Conservation (phyloP, 2,888 invertebrate genomes). For the Stenolophus ochropezus region DNA sequence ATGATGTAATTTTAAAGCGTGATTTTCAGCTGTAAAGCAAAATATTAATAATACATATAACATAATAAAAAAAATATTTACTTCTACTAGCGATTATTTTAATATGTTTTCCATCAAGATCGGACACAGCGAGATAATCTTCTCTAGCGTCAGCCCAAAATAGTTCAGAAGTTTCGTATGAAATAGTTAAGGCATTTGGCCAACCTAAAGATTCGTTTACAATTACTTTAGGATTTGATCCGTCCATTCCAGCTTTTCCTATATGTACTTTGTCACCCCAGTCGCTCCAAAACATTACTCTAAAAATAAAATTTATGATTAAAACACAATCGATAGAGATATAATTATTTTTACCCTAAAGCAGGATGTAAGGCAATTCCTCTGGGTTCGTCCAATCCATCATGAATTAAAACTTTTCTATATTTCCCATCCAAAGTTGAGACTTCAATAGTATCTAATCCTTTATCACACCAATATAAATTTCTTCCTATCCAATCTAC, state of each 20-base stretch:
- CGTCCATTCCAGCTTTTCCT: conserved; percentile 91
- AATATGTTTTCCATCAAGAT: conserved; percentile 85
- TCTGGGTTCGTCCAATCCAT: conserved; percentile 87
- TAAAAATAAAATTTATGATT: conserved; percentile 67
- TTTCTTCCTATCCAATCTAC: conserved; percentile 93
- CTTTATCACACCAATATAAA: conserved; percentile 95
- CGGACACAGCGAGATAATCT: conserved; percentile 89
- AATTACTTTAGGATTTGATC: conserved; percentile 79
- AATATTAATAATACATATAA: conserved; percentile 20
- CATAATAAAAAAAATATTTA: conserved; percentile 66
- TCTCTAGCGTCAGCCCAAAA: conserved; percentile 92
- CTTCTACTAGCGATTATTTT: conserved; percentile 83
- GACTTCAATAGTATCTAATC: conserved; percentile 91
- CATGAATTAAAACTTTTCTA: conserved; percentile 84
- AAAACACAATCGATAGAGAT: neutral
- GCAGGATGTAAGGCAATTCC: conserved; percentile 90
- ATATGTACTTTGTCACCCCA: conserved; percentile 90
- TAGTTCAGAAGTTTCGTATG: conserved; percentile 83
- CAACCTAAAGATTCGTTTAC: conserved; percentile 83
- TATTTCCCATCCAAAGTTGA: conserved; percentile 86
- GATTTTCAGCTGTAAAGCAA: conserved; percentile 74
- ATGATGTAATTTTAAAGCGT: conserved; percentile 83
- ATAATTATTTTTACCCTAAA: conserved; percentile 74
- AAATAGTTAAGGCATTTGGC: conserved; percentile 91
- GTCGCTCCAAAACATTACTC: conserved; percentile 88